Base-by-base conservation (phyloP, 2,113 vertebrate species). In the Oncorhynchus nerka region DNA sequence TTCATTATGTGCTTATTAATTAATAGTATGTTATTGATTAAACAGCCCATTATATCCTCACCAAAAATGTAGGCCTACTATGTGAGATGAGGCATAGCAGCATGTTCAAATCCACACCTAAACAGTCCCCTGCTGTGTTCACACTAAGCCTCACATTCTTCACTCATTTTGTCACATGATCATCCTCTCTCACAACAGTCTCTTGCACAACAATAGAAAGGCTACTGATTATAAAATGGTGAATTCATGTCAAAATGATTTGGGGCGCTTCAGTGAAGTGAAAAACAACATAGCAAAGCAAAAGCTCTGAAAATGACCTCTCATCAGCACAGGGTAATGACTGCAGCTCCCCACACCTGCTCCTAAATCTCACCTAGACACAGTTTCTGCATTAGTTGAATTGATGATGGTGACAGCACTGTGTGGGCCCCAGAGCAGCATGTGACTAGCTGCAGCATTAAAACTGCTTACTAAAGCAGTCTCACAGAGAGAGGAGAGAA, bases 381-480 rank as follows among this genome's bases (percentile, higher is more conserved):
- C 90, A 83, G 76, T 84, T 82, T 77, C 39, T 45, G 68, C 30
- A 79, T 80, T 81, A 72, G 79, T 57, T 83, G 83, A 82, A 88
- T 69, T 81, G 83, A 88, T 87, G 85, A 79, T 77, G 70, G 81
- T 78, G 84, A 85, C 85, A 0, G 64, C 65, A 85, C 84, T 75
- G 80, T 78, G 79, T 62, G 75, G 82, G 81, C 83, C 78, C 62
- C 84, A 70, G 80, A 80, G 20, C 57, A 80, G 20, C 57, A 82
- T 85, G 88, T 86, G 86, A 91, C 85, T 86, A 85, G 90, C 84
- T 87, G 73, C 86, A 3, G 24, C 85, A 80, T 75, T 79, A 85
- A 83, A 91, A 90, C 68, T 89, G 88, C 89, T 90, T 88, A 90
- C 75, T 70, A 74, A 83, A 77, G 91, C 90, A 83, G 75, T 84